These are phyloP conservation scores for Anolis carolinensis DNA, from an alignment of 2,113 vertebrate species.

Conservation along the genomic window DNA sequence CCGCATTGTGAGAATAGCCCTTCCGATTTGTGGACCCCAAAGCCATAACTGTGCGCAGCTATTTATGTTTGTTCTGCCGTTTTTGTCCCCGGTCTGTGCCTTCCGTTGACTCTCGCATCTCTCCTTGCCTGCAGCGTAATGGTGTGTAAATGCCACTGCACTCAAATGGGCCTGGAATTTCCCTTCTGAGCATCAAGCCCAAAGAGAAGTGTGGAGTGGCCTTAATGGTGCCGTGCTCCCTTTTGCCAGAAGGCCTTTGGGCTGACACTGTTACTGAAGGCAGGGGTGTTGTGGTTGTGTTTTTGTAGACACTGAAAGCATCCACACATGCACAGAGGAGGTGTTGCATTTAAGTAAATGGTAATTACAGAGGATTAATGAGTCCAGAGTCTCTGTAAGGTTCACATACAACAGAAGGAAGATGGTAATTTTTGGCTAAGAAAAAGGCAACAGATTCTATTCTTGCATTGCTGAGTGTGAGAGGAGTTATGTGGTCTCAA, in stretches of 20 bases:
- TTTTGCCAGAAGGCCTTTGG: neutral
- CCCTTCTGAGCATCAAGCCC: neutral
- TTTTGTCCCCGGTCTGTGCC: neutral
- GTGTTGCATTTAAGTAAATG: neutral
- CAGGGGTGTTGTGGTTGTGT: no score
- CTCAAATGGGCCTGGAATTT: neutral
- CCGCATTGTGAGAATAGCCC: neutral
- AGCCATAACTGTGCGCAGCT: neutral
- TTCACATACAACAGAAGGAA: neutral
- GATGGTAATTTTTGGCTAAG: neutral
- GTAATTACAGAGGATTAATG: neutral
- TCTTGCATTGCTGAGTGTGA: neutral
- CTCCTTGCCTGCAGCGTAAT: neutral
- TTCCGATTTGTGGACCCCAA: neutral
- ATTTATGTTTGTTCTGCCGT: neutral
- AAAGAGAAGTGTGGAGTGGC: no score
- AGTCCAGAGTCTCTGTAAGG: neutral
- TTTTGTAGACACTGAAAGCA: neutral
- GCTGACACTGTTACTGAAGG: neutral
- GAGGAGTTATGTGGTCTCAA: neutral
- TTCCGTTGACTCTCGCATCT: no score
- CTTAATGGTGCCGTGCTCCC: neutral
- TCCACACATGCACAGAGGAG: neutral
- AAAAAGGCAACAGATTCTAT: neutral
- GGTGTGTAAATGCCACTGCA: neutral